These are phyloP conservation scores for Tryphoninae sp. DNA, from an alignment of 2,888 invertebrate species.

Conservation along the genomic window DNA sequence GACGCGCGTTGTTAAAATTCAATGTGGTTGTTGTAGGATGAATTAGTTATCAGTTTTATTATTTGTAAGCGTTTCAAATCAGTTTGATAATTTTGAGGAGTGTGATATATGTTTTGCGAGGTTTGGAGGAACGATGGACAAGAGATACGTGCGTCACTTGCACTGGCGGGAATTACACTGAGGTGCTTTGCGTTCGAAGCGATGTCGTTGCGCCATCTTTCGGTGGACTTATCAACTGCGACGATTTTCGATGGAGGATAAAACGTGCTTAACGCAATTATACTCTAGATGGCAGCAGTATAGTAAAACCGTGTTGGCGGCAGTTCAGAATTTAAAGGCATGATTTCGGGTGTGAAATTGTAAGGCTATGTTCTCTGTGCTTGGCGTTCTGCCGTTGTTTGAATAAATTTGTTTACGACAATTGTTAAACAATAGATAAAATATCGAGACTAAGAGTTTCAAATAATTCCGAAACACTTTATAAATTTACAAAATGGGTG, in stretches of 20 bases:
- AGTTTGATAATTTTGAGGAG: background rate
- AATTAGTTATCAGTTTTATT: background rate
- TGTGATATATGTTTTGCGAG: background rate
- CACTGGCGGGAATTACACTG: slow-evolving; percentile 23
- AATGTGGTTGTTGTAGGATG: background rate
- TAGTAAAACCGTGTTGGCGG: background rate
- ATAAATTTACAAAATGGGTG: slow-evolving; percentile 70
- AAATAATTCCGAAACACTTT: background rate
- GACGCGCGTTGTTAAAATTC: slow-evolving; percentile 8
- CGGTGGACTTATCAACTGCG: background rate
- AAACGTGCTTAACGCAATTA: background rate
- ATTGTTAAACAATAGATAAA: background rate
- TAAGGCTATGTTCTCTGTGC: slow-evolving; percentile 37
- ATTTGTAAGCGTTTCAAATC: background rate
- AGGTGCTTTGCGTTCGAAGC: slow-evolving; percentile 2
- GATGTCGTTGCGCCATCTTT: slow-evolving; percentile 23
- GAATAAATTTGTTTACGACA: background rate
- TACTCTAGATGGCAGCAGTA: background rate
- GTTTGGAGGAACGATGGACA: background rate
- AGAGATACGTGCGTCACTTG: background rate
- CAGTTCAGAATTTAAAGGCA: slow-evolving; percentile 1
- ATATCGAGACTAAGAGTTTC: background rate
- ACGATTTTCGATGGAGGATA: slow-evolving; percentile 8
- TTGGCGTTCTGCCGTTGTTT: background rate
- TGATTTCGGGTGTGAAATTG: slow-evolving; percentile 1